phyloP scores from a whole-genome alignment of 2,797 vertebrate genomes.

The Alectoris magna region DNA sequence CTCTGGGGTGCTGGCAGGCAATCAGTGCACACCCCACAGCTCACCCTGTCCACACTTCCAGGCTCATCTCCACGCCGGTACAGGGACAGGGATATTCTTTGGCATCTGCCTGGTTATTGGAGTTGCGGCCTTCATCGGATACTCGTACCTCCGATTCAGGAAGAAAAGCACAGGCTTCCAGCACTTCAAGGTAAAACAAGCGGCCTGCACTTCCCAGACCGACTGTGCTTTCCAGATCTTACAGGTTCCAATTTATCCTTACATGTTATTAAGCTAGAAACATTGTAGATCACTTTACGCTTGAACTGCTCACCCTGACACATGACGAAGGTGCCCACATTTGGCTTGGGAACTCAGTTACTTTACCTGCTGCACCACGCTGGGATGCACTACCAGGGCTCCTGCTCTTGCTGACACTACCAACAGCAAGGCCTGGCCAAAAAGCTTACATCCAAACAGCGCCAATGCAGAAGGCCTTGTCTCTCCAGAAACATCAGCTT shows the following conservation, averaged over 20 bases:
- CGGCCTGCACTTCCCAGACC: too few species aligned
- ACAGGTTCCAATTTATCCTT: neutral
- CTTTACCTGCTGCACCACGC: neutral
- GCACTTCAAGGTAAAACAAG: conserved; percentile 85
- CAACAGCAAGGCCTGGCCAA: neutral
- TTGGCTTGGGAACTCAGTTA: neutral
- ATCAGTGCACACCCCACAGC: accelerated
- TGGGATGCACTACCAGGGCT: neutral
- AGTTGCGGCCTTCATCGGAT: conserved; percentile 78
- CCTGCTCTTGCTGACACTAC: neutral
- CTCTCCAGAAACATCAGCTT: neutral
- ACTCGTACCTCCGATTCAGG: conserved; percentile 86
- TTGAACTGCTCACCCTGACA: neutral
- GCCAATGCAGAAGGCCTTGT: neutral
- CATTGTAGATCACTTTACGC: neutral
- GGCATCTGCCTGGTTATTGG: conserved; percentile 76
- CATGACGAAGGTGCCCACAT: neutral
- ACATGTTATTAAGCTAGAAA: neutral
- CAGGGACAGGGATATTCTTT: conserved; percentile 85
- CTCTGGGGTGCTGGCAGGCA: neutral
- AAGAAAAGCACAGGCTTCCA: conserved; percentile 85
- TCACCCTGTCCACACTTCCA: conserved; percentile 53
- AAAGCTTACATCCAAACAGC: neutral
- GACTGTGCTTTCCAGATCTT: neutral
- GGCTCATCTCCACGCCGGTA: conserved; percentile 73